Base-by-base conservation (phyloP, 2,113 vertebrate genomes). In the Nettapus auritus region DNA sequence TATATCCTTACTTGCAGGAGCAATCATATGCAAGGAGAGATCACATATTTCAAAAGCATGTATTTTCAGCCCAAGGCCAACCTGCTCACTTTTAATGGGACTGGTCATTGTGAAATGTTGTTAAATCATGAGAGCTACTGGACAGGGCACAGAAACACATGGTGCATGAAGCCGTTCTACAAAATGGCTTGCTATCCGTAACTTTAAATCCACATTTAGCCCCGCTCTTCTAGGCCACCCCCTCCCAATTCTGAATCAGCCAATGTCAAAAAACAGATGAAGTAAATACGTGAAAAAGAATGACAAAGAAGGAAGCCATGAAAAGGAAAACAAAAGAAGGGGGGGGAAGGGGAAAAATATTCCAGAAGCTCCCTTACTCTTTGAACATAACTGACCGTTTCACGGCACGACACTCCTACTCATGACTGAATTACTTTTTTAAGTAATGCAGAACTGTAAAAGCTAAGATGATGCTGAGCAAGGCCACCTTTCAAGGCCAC, bases 361-460 rank as follows among this genome's bases (percentile, higher is more conserved):
- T 94, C 77, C 88, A 87, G 44, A 63, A 86, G 66, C 66, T 78
- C 66, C 66, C 52, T 81, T 77, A 68, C 44, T 90, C 77, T 53
- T 94, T 50, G 81, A 94, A 79, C 56, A 66, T n/a, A 62, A 62
- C 55, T 62, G 64, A 88, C 44, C 0, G 0, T 34, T 93, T 88
- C 76, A 52, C 3, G 69, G 34, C 71, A 82, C n/a, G 79, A 91
- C 78, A 62, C 67, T 60, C 78, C 59, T 60, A 59, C 62, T 84
- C 34, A 15, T 3, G 3, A 23, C 69, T 52, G 82, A 96, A 91
- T 36, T 33, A 79, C 96, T 95, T 86, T 94, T 70, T 69, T 87
- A 94, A 93, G 84, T 70, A 88, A 63, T 60, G 60, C 20, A 68
- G 52, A 90, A 59, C 19, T 53, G 40, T 33, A 84, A 91, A 83